These are phyloP conservation scores for Euplagia quadripunctaria DNA, from an alignment of 2,888 invertebrate species.

Conservation along the genomic window DNA sequence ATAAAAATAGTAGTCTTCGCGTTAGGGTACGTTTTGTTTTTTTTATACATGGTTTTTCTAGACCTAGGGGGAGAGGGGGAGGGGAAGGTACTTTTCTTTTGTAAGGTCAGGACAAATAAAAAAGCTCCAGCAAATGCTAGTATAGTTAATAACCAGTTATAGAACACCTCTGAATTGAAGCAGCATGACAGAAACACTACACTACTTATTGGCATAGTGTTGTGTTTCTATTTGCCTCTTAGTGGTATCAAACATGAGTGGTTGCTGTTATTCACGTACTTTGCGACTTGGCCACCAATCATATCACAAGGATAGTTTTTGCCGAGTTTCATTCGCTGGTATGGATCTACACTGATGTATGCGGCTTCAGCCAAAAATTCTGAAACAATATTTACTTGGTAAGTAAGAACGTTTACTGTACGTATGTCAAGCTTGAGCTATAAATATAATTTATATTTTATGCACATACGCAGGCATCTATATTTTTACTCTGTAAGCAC, in stretches of 20 bases:
- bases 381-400: conserved; percentile 55
- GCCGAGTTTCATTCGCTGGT: conserved; percentile 81
- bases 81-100: no score
- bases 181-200: neutral
- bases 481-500: neutral
- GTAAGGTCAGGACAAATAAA: no score
- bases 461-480: neutral
- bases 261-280: conserved; percentile 69
- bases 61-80: no score
- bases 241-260: neutral
- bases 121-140: neutral
- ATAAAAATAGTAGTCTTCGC: neutral
- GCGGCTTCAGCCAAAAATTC: conserved; percentile 89
- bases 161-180: neutral
- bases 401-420: no score
- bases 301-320: conserved; percentile 83
- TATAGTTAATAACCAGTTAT: neutral
- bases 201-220: no score
- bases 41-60: no score
- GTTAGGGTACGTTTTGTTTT: neutral
- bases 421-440: no score
- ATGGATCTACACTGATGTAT: conserved; percentile 91
- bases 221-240: neutral
- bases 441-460: neutral
- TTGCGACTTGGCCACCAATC: conserved; percentile 90